Evolutionary conservation across 2,113 vertebrate genomes (phyloP), one percentile per base, ranked within the genome.

Genomic region (Potamarius usumacintae): DNA sequence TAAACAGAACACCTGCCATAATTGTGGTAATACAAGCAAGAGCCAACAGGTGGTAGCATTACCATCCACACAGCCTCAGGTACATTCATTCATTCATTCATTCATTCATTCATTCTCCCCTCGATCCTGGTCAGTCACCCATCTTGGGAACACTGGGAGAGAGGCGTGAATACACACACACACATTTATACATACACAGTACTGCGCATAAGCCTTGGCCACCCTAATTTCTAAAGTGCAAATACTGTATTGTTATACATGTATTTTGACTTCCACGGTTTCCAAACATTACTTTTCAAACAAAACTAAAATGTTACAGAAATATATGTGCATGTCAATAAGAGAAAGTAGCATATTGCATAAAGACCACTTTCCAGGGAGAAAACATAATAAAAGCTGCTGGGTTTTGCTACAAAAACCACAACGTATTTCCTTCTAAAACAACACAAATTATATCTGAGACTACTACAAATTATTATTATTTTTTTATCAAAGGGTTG

Each of bases 11-110:
- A 27, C 14, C 22, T n/a, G 30, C 57, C 2, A 22, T 2, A n/a
- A 7, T 5, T 76, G 57, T 57, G 15, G 4, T 27, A 52, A 22
- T 42, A 81, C 30, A 0, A 80, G 27, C 50, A 80, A 25, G 12
- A 50, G 3, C 84, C 85, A 88, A 34, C 22, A 82, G 87, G 42
- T 88, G 87, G 82, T 63, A 85, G 58, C 76, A 84, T 60, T 82
- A 4, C 0, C 27, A 77, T 81, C 15, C 72, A 25, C 50, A 84
- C 6, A 57, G 25, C 63, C 14, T 14, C 7, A 79, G 52, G 14
- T 17, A 27, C 22, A 6, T 77, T 52, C 0, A 52, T 30, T 30
- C 30, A 30, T 30, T 30, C 30, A 30, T 72, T 72, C 30, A 42
- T 72, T 42, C 42, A 22, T 7, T 18, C 69, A 72, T 8, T 18